phyloP scores from a whole-genome alignment of 2,113 vertebrate species.

The Elaphurus davidianus region DNA sequence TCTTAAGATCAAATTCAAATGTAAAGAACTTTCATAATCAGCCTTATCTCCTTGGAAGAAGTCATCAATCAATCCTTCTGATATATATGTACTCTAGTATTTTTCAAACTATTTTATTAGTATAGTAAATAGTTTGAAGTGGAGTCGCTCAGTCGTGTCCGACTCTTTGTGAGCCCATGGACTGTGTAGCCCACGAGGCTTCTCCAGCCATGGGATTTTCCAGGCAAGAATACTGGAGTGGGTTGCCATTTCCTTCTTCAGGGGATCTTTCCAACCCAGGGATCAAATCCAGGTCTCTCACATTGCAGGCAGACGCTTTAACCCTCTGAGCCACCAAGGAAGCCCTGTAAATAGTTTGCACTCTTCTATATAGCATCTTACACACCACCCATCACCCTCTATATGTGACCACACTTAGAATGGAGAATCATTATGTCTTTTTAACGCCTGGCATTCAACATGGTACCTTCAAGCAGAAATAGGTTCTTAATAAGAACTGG shows the following conservation, averaged over 20 bases:
- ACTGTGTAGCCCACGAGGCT: too few species aligned
- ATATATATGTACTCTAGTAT: not conserved
- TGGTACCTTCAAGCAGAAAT: not conserved
- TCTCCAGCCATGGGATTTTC: too few species aligned
- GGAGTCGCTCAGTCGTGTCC: too few species aligned
- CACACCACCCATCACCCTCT: not conserved
- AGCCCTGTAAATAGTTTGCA: not conserved
- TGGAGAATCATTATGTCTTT: not conserved
- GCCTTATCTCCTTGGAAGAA: not conserved
- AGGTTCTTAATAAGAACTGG: not conserved
- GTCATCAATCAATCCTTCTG: not conserved
- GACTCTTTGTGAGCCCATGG: too few species aligned
- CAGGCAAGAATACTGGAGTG: too few species aligned
- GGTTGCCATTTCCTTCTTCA: too few species aligned
- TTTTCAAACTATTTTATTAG: not conserved
- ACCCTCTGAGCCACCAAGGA: too few species aligned
- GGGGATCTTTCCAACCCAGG: too few species aligned
- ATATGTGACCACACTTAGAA: not conserved
- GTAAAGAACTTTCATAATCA: not conserved
- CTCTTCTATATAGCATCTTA: not conserved
- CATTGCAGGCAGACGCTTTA: too few species aligned
- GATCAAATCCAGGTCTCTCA: too few species aligned
- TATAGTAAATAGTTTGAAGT: not conserved
- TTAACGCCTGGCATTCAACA: not conserved
- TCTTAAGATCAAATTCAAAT: not conserved